Percentiles rank a stretch among this genome's conserved stretches.
phyloP scores from a whole-genome alignment of 1,140 invertebrate genomes.

The Brachionus rotundiformis region DNA sequence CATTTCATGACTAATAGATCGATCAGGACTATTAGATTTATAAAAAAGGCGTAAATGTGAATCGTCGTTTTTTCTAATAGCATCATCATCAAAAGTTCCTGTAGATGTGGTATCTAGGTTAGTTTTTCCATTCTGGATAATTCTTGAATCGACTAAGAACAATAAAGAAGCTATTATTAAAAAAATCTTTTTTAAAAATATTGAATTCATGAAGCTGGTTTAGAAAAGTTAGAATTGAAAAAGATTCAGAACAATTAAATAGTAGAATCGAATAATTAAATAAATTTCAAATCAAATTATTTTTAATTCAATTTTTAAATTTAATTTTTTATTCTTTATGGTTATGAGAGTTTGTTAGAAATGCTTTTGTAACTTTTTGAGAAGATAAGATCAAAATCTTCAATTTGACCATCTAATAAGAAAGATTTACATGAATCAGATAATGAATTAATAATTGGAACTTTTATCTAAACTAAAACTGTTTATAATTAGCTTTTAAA shows the following conservation, averaged over 20 bases:
- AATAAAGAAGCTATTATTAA: not conserved
- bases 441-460: too few relatives aligned
- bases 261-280: not conserved
- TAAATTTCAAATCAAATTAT: too few relatives aligned
- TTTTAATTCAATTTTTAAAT: not conserved
- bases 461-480: too few relatives aligned
- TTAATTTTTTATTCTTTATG: not conserved
- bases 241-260: too few relatives aligned
- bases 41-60: constrained; percentile 39
- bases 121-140: not conserved
- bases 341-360: too few relatives aligned
- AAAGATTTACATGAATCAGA: too few relatives aligned
- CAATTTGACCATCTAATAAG: too few relatives aligned
- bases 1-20: constrained; percentile 41
- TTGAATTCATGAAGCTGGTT: not conserved
- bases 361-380: too few relatives aligned
- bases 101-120: not conserved
- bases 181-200: not conserved
- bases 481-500: too few relatives aligned
- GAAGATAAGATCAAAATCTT: too few relatives aligned
- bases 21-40: constrained; percentile 28
- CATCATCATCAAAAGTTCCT: constrained; percentile 9
- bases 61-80: constrained; percentile 34
- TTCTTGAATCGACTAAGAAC: not conserved
- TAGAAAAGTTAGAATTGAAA: too few relatives aligned